Evolutionary conservation across 2,888 invertebrate species (phyloP).

Genomic region (Pseudococcus viburni): DNA sequence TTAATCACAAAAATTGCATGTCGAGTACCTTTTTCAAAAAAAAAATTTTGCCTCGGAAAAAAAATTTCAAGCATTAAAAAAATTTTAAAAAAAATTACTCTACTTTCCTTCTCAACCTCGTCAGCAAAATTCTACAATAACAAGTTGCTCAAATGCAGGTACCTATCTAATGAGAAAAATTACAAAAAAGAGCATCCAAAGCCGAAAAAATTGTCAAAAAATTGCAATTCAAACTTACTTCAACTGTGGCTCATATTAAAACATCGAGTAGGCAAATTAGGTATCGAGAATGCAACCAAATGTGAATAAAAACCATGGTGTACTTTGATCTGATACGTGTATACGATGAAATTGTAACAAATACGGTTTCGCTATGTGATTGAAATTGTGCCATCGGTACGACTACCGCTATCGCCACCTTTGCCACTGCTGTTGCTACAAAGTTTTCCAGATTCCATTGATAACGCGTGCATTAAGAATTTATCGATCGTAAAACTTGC

Average conservation of each 20-base stretch:
- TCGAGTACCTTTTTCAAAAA: too few species aligned
- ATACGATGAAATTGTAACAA: conserved; percentile 15
- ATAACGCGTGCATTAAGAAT: conserved; percentile 43
- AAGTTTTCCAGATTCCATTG: conserved; percentile 31
- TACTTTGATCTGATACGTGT: neutral
- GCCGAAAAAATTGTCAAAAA: neutral
- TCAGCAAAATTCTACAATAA: neutral
- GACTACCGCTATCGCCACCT: conserved; percentile 36
- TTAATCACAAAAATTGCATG: too few species aligned
- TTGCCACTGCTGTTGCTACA: conserved; percentile 6
- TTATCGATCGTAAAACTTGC: conserved; percentile 43
- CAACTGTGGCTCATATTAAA: neutral
- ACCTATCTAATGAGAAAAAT: neutral
- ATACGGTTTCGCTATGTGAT: neutral
- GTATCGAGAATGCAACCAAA: neutral
- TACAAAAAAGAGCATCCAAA: neutral
- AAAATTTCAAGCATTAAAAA: too few species aligned
- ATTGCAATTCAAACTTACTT: neutral
- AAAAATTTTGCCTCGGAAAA: too few species aligned
- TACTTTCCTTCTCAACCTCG: neutral
- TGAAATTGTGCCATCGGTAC: conserved; percentile 17
- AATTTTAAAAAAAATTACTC: neutral
- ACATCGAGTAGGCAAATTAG: neutral
- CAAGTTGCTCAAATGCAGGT: neutral
- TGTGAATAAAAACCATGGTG: neutral